Conservation (phyloP, 2,113 vertebrate species). For the Galemys pyrenaicus region DNA sequence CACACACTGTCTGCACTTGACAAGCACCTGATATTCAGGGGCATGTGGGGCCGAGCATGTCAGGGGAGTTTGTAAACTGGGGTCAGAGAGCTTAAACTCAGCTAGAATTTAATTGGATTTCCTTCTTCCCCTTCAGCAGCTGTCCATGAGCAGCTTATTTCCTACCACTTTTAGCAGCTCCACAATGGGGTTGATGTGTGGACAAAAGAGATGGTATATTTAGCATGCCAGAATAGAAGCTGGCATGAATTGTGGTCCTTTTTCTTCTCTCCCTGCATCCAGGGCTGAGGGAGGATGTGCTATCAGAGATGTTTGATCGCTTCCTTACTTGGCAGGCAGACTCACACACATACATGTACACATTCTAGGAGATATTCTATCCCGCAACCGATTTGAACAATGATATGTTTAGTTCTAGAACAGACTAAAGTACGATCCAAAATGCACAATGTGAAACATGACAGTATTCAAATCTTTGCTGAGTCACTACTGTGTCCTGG, state of each 20-base stretch:
- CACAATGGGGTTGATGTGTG: background rate
- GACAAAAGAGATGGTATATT: background rate
- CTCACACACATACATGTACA: background rate
- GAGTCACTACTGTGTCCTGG: background rate
- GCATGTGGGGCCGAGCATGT: background rate
- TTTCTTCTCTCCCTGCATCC: background rate
- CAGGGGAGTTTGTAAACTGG: background rate
- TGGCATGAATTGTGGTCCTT: background rate
- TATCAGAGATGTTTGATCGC: background rate
- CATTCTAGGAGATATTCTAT: background rate
- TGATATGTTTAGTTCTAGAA: background rate
- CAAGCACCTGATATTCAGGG: background rate
- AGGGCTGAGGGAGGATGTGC: background rate
- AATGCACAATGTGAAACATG: constrained; percentile 15
- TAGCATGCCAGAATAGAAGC: background rate
- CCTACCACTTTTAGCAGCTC: background rate
- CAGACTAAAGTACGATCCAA: background rate
- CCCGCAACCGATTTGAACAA: background rate
- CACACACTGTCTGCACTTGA: background rate
- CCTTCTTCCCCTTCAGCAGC: background rate
- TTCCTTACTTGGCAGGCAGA: background rate
- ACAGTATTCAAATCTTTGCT: background rate
- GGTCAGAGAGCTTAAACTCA: background rate
- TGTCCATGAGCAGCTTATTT: background rate
- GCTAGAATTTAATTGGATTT: background rate